Evolutionary conservation across 2,888 invertebrate species (phyloP).

Genomic region (Psylliodes chrysocephalus): DNA sequence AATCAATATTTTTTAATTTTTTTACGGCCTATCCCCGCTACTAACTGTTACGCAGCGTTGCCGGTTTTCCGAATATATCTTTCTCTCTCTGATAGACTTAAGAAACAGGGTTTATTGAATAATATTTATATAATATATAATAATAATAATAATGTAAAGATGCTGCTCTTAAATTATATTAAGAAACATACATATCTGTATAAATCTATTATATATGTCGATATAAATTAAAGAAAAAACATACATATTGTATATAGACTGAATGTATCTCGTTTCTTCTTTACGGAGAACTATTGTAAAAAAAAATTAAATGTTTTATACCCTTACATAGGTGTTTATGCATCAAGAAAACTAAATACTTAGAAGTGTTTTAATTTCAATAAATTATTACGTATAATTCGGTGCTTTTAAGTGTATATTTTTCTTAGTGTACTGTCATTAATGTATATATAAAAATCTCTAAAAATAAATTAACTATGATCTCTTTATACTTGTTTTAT

Average conservation of each 20-base stretch:
- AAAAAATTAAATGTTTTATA: constrained; percentile 55
- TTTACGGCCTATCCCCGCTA: background rate
- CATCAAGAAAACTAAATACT: constrained; percentile 19
- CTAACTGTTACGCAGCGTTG: background rate
- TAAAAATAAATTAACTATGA: constrained; percentile 42
- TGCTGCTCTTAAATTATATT: constrained; percentile 33
- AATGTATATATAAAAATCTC: constrained; percentile 21
- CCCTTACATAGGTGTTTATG: constrained; percentile 50
- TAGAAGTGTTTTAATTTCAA: background rate
- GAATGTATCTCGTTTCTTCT: constrained; percentile 36
- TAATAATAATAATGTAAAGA: too few relatives aligned
- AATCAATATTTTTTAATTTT: too few relatives aligned
- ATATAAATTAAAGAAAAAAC: constrained; percentile 1
- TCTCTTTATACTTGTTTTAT: constrained; percentile 27
- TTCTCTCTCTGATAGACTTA: constrained; percentile 31
- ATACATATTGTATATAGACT: constrained; percentile 41
- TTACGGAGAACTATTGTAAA: constrained; percentile 40
- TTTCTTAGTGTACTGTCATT: too few relatives aligned
- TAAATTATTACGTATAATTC: constrained; percentile 43
- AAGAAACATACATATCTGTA: constrained; percentile 47
- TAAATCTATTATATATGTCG: constrained; percentile 31
- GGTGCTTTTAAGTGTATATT: constrained; percentile 5
- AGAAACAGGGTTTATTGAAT: constrained; percentile 30
- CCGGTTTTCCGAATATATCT: background rate
- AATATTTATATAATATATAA: constrained; percentile 4